phyloP scores from a whole-genome alignment of 2,797 vertebrate species.

The Pangasius macronema region DNA sequence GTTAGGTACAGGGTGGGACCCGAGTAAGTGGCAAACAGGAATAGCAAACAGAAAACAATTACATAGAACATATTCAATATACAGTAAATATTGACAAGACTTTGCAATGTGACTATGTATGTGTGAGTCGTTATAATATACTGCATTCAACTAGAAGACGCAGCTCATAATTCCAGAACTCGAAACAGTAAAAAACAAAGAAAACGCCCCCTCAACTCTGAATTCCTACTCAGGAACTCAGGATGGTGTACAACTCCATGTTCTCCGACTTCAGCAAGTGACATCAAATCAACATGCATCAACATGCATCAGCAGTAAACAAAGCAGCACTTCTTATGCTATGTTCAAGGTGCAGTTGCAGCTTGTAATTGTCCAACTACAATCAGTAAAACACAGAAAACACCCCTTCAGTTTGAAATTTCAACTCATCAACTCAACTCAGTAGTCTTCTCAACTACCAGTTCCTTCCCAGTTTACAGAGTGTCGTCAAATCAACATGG shows the following conservation, averaged over 20 bases:
- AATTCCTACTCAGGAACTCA: too few species aligned
- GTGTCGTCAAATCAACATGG: too few species aligned
- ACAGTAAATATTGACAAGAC: background rate
- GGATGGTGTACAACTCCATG: background rate
- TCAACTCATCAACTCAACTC: too few species aligned
- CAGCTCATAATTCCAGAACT: background rate
- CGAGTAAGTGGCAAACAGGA: background rate
- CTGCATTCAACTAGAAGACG: background rate
- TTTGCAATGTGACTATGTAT: background rate
- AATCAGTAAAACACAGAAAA: too few species aligned
- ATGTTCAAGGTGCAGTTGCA: background rate
- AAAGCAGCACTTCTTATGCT: background rate
- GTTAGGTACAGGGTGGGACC: too few species aligned
- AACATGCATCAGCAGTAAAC: background rate
- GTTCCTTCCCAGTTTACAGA: too few species aligned
- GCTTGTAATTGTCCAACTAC: background rate
- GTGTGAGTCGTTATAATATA: background rate
- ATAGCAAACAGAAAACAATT: background rate
- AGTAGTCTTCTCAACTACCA: too few species aligned
- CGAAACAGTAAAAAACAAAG: background rate
- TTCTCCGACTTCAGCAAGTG: background rate
- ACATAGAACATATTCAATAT: background rate
- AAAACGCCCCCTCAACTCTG: background rate
- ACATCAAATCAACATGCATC: background rate
- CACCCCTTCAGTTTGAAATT: too few species aligned